phyloP scores from a whole-genome alignment of 2,797 vertebrate genomes.

The Dendrocincla tyrannina region DNA sequence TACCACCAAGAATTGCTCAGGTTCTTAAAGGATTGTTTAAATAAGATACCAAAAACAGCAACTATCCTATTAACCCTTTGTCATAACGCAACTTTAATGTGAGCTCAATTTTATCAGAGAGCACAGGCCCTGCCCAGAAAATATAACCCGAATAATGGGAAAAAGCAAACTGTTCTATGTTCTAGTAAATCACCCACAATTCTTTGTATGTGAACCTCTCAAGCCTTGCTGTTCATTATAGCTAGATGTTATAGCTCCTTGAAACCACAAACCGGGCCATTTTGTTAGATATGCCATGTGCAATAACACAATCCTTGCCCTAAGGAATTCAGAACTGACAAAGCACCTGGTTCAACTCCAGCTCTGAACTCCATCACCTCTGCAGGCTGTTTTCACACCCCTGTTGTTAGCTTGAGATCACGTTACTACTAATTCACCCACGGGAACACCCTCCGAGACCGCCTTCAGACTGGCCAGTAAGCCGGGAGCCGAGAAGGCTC shows the following conservation, averaged over 20 bases:
- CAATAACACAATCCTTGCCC: accelerated
- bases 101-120: background rate
- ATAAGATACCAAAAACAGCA: background rate
- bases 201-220: background rate
- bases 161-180: background rate
- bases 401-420: accelerated
- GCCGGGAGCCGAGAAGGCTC: background rate
- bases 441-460: accelerated
- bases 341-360: background rate
- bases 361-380: background rate
- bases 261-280: background rate
- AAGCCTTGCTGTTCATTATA: background rate
- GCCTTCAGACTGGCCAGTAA: background rate
- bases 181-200: background rate
- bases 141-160: accelerated
- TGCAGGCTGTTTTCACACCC: accelerated
- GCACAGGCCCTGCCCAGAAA: background rate
- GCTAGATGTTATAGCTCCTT: background rate
- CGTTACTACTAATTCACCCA: no score
- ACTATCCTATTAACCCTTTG: background rate
- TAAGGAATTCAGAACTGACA: background rate
- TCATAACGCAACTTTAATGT: background rate
- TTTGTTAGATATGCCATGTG: accelerated
- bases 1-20: background rate
- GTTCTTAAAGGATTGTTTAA: background rate